Percentiles rank a stretch among this genome's conserved stretches.
Conservation (phyloP, 2,888 invertebrate species). For the Epinotia demarniana region DNA sequence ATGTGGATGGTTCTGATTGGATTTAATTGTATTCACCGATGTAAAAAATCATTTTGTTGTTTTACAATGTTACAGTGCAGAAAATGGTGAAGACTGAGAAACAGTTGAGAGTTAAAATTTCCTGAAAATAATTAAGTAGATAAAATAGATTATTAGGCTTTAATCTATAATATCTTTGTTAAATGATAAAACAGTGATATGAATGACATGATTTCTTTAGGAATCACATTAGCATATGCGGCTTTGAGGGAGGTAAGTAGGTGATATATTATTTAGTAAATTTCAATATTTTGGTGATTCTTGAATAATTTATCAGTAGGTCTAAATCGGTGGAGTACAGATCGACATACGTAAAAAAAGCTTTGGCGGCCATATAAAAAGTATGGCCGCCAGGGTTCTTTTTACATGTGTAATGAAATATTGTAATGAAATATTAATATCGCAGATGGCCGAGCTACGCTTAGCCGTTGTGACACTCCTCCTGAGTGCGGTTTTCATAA, state of each 20-base stretch:
- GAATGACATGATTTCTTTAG: background rate
- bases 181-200: constrained; percentile 17
- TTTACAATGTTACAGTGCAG: background rate
- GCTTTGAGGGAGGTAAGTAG: constrained; percentile 16
- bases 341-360: too few species aligned
- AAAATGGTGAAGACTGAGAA: background rate
- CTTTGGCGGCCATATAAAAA: too few species aligned
- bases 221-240: background rate
- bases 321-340: background rate
- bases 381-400: too few species aligned
- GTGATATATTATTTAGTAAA: background rate
- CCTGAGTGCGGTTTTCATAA: constrained; percentile 12
- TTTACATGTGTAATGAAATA: too few species aligned
- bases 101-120: background rate
- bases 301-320: background rate
- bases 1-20: too few species aligned
- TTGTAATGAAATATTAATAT: background rate
- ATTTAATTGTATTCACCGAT: too few species aligned
- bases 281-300: background rate
- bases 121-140: background rate
- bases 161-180: constrained; percentile 20
- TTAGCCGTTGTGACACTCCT: constrained; percentile 18
- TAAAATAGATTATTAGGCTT: constrained; percentile 7
- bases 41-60: too few species aligned
- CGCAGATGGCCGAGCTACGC: constrained; percentile 28